Evolutionary conservation across 1,140 invertebrate genomes (phyloP).

Genomic region (Druon quercuslanigerum): DNA sequence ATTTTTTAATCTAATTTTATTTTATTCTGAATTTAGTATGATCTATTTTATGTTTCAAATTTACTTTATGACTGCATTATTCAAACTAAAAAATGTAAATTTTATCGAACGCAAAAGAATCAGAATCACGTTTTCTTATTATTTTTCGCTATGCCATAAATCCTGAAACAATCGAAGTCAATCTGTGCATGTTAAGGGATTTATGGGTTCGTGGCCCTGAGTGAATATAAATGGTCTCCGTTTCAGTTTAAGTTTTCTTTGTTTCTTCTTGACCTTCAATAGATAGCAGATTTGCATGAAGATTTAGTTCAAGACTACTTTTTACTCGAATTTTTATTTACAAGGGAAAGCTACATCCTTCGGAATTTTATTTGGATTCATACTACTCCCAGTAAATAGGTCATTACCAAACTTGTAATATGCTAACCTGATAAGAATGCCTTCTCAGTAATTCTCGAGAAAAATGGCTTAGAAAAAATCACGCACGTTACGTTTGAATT

Average conservation of each 20-base stretch:
- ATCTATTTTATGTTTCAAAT: neutral
- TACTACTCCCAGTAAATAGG: too few species aligned
- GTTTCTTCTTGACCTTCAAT: conserved; percentile 2
- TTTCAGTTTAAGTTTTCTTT: neutral
- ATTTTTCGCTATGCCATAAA: conserved; percentile 21
- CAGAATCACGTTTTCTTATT: conserved; percentile 11
- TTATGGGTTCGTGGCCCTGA: conserved; percentile 1
- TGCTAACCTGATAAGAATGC: too few species aligned
- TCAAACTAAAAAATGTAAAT: neutral
- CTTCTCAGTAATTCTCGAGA: too few species aligned
- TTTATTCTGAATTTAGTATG: neutral
- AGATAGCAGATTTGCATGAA: too few species aligned
- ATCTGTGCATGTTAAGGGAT: conserved; percentile 26
- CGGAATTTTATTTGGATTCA: too few species aligned
- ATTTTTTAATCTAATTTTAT: too few species aligned
- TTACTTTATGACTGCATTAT: neutral
- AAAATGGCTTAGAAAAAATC: too few species aligned
- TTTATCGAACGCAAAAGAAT: conserved; percentile 3
- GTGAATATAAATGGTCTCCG: conserved; percentile 14
- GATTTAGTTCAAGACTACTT: too few species aligned
- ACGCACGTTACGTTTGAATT: too few species aligned
- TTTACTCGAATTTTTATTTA: too few species aligned
- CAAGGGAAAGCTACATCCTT: too few species aligned
- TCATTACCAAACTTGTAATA: too few species aligned
- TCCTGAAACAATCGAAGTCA: conserved; percentile 13